phyloP scores from a whole-genome alignment of 2,888 invertebrate species.

The Dryobotodes eremita region DNA sequence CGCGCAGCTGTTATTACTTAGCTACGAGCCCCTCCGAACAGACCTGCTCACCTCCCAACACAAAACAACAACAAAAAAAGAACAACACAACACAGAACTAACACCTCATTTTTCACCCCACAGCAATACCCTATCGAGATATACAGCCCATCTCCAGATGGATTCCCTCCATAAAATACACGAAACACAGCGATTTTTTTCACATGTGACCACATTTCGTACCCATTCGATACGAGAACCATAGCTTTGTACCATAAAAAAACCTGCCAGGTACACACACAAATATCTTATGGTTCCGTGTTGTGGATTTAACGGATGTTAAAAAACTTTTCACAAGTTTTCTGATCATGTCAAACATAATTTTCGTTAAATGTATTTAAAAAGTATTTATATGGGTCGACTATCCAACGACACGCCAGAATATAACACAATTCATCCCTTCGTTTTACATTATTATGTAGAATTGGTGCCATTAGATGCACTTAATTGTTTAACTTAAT shows the following conservation, averaged over 20 bases:
- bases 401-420: too few relatives aligned
- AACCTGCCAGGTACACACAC: conserved; percentile 12
- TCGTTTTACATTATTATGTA: background rate
- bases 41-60: background rate
- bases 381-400: too few relatives aligned
- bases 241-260: conserved; percentile 52
- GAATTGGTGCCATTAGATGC: background rate
- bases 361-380: too few relatives aligned
- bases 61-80: background rate
- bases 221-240: conserved; percentile 44
- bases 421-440: too few relatives aligned
- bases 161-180: conserved; percentile 59
- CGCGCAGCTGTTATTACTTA: background rate
- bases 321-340: background rate
- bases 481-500: background rate
- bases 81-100: conserved; percentile 7
- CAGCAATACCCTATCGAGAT: conserved; percentile 51
- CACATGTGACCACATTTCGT: conserved; percentile 65
- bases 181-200: conserved; percentile 52
- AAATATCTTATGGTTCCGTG: conserved; percentile 14
- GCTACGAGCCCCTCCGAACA: background rate
- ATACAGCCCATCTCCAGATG: conserved; percentile 60
- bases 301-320: background rate
- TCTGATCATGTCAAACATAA: too few relatives aligned
- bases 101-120: conserved; percentile 48